Conservation (phyloP, 1,140 invertebrate genomes). For the Chrysopa pallens region DNA sequence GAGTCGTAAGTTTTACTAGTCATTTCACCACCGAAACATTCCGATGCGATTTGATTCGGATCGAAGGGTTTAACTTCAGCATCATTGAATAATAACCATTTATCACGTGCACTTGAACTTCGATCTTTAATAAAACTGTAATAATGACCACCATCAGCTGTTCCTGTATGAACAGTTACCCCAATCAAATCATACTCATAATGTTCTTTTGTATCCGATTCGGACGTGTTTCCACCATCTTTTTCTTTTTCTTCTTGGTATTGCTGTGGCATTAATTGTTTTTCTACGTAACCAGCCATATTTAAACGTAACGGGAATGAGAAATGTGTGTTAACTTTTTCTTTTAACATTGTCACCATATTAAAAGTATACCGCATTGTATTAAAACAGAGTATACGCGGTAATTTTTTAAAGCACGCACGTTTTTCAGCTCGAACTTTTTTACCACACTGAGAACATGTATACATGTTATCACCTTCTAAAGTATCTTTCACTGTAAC, state of each 20-base stretch:
- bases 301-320: slow-evolving; percentile 86
- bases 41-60: slow-evolving; percentile 78
- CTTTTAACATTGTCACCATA: slow-evolving; percentile 93
- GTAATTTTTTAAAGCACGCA: slow-evolving; percentile 86
- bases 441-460: slow-evolving; percentile 84
- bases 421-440: slow-evolving; percentile 89
- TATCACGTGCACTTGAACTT: slow-evolving; percentile 51
- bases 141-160: slow-evolving; percentile 91
- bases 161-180: slow-evolving; percentile 91
- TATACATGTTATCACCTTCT: slow-evolving; percentile 96
- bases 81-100: slow-evolving; percentile 91
- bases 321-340: slow-evolving; percentile 94
- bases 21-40: slow-evolving; percentile 95
- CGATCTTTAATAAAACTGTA: slow-evolving; percentile 89
- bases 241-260: slow-evolving; percentile 33
- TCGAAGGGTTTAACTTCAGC: slow-evolving; percentile 93
- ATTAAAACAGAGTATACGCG: slow-evolving; percentile 87
- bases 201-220: slow-evolving; percentile 20
- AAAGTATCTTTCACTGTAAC: slow-evolving; percentile 91
- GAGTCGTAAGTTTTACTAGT: slow-evolving; percentile 93
- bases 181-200: slow-evolving; percentile 85
- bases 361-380: slow-evolving; percentile 98
- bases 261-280: slow-evolving; percentile 77
- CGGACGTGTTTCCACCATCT: neutral
- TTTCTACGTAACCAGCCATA: slow-evolving; percentile 89